Base-by-base conservation (phyloP, 1,140 invertebrate species). In the Drosophila tsacasi region DNA sequence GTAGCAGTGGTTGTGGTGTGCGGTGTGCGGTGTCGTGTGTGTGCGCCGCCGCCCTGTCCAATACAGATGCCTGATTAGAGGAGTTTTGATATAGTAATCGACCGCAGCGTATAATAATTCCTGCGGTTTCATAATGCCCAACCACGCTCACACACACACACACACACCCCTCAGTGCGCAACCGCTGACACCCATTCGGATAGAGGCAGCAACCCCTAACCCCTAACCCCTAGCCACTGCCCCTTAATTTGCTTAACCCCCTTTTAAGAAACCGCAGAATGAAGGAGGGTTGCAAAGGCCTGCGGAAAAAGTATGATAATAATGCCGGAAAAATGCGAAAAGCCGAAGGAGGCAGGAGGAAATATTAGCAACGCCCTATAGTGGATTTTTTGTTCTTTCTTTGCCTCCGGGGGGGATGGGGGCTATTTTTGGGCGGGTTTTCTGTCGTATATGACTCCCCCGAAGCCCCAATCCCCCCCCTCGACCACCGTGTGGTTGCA, bases 101-200 rank as follows among this genome's bases (percentile, higher is more conserved):
- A 92, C 90, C 90, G 77, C 89, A 92, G 85, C 86, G 85, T 91
- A 82, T 90, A 90, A 92, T 92, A 92, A 90, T 92, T 92, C 85
- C 81, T 92, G 90, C 60, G 90, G 90, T 92, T 92, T 92, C 83
- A 90, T 86, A 92, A 91, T 68, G 80, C 77, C 54, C 80, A 81
- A 90, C 90, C 84, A 81, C 89, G 83, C 71, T 46, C 49, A 61
- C 46, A 61, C 67, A 73, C 58, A 69, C 55, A 46, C 52, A 74
- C 37, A 65, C 39, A 67, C 50, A 59, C 35, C 67, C 73, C 83
- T 78, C 76, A 72, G 69, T 87, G 84, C 84, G 84, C 84, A 89
- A 84, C 78, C 85, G 81, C 74, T 79, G 83, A 81, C 77, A 81
- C 61, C 49, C 21, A 25, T 21, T 65, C 46, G 75, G 30, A 81